phyloP scores from a whole-genome alignment of 1,140 invertebrate species.

The Scaptomyza hsui region DNA sequence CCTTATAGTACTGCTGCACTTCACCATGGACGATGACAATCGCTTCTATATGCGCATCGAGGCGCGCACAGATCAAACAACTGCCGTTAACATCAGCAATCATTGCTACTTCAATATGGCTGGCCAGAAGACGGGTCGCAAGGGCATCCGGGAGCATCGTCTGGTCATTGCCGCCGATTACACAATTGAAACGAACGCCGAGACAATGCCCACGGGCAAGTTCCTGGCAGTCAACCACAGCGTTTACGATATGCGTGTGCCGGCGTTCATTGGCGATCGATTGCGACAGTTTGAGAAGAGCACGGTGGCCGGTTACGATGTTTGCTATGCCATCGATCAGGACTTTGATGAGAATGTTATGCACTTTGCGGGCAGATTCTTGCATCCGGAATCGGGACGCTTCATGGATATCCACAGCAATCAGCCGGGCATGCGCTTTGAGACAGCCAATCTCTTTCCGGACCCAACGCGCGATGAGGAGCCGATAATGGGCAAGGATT shows the following conservation, averaged over 20 bases:
- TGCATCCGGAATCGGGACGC: slow-evolving; percentile 86
- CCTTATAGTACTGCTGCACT: slow-evolving; percentile 88
- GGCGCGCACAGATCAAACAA: slow-evolving; percentile 90
- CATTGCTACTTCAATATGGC: slow-evolving; percentile 97
- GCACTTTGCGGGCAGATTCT: slow-evolving; percentile 49
- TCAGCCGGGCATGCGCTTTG: slow-evolving; percentile 95
- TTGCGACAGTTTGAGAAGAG: slow-evolving; percentile 80
- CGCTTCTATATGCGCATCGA: slow-evolving; percentile 89
- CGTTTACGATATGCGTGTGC: slow-evolving; percentile 88
- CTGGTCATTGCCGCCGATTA: slow-evolving; percentile 89
- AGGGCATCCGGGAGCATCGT: slow-evolving; percentile 89
- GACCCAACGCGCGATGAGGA: slow-evolving; percentile 70
- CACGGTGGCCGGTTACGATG: slow-evolving; percentile 87
- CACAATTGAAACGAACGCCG: slow-evolving; percentile 89
- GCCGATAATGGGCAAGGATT: slow-evolving; percentile 88
- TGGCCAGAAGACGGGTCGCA: slow-evolving; percentile 87
- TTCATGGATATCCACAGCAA: slow-evolving; percentile 91
- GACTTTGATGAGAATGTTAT: slow-evolving; percentile 47
- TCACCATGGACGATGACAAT: slow-evolving; percentile 89
- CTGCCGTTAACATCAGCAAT: slow-evolving; percentile 95
- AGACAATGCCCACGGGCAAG: slow-evolving; percentile 91
- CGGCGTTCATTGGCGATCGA: slow-evolving; percentile 85
- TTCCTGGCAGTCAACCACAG: slow-evolving; percentile 87
- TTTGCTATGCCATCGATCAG: slow-evolving; percentile 88
- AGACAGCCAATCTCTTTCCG: slow-evolving; percentile 91